A percentile compares a stretch with the other conserved stretches of the same genome.
Conservation (phyloP, 2,888 invertebrate genomes). For the Blastobasis adustella region DNA sequence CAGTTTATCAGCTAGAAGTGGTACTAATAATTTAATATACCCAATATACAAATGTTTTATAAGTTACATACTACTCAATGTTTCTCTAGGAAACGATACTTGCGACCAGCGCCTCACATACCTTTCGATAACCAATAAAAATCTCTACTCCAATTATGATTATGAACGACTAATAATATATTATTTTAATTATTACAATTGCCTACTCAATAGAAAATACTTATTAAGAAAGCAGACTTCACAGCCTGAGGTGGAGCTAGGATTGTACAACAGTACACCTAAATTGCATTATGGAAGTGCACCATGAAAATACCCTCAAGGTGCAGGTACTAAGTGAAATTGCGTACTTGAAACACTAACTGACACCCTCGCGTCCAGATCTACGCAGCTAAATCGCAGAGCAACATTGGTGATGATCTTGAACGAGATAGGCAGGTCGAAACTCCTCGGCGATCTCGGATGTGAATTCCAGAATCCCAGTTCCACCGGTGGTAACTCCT, state of each 20-base stretch:
- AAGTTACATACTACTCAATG: slow-evolving; percentile 4
- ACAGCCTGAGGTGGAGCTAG: slow-evolving; percentile 39
- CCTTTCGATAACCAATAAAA: slow-evolving; percentile 16
- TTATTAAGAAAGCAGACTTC: slow-evolving; percentile 31
- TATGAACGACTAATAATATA: slow-evolving; percentile 10
- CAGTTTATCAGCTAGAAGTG: no score
- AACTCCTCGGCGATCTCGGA: background rate
- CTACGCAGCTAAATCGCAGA: no score
- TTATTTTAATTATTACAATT: slow-evolving; percentile 2
- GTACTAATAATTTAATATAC: no score
- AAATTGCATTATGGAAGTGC: slow-evolving; percentile 4
- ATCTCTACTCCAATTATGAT: slow-evolving; percentile 9
- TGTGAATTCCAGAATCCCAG: background rate
- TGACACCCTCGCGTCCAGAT: no score
- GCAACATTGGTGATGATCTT: background rate
- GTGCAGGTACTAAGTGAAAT: background rate
- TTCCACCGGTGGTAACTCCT: background rate
- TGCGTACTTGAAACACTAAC: no score
- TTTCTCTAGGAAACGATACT: slow-evolving; percentile 30
- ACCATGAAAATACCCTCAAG: background rate
- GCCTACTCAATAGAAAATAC: no score
- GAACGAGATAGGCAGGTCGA: background rate
- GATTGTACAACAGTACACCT: slow-evolving; percentile 5
- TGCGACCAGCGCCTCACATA: slow-evolving; percentile 50
- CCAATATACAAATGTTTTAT: no score